Percentiles rank a stretch among this genome's conserved stretches.
These are phyloP conservation scores for Actinia tenebrosa DNA, from an alignment of 64 coral and sea anemone genomes.

Conservation along the genomic window DNA sequence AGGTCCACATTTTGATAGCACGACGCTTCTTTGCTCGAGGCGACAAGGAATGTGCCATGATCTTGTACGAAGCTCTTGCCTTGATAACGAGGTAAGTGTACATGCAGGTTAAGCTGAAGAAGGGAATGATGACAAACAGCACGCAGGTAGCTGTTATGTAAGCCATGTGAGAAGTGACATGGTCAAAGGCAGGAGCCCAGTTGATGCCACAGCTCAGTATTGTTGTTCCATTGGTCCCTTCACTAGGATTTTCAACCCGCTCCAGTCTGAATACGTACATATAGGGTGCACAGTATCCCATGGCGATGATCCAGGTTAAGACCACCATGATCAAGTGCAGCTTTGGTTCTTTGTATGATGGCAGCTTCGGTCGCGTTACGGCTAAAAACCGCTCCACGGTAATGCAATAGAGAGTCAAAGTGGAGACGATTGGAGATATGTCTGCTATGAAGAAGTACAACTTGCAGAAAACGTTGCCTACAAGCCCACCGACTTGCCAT, in stretches of 20 bases:
- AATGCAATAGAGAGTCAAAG: slow-evolving; percentile 11
- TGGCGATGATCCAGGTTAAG: neutral
- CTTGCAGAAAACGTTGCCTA: slow-evolving; percentile 12
- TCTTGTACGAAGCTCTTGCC: neutral
- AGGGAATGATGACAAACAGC: neutral
- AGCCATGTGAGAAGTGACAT: neutral
- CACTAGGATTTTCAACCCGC: neutral
- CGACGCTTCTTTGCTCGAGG: neutral
- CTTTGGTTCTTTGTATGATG: neutral
- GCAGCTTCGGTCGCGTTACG: neutral
- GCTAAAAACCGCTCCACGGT: slow-evolving; percentile 5
- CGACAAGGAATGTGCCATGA: neutral
- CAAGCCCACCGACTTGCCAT: neutral
- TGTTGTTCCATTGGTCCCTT: neutral
- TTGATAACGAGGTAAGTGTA: neutral
- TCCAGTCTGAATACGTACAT: neutral
- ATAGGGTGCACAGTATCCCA: slow-evolving; percentile 12
- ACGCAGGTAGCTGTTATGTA: slow-evolving; percentile 1
- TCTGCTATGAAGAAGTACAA: neutral
- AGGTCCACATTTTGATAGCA: neutral
- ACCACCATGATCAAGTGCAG: neutral
- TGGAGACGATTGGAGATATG: slow-evolving; percentile 1
- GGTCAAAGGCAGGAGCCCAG: slow-evolving; percentile 7
- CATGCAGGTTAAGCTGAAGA: neutral
- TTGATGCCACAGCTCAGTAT: neutral